Percentiles rank a stretch among this genome's conserved stretches.
Evolutionary conservation across 2,113 vertebrate genomes (phyloP).

Genomic region (Pipra filicauda): DNA sequence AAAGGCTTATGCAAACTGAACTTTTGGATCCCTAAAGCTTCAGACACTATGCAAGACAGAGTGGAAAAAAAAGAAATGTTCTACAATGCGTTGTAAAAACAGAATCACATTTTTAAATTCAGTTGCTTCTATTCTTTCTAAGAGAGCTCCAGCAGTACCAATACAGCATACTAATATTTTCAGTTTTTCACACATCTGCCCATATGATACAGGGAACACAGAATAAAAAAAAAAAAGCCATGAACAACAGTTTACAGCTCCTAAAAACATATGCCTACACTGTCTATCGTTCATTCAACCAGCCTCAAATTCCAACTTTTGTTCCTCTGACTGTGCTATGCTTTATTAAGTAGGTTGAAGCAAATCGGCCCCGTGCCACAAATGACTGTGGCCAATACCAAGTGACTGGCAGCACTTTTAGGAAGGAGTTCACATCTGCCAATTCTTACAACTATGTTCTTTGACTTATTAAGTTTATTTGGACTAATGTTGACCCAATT

Average conservation of each 20-base stretch:
- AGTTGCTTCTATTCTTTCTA: neutral
- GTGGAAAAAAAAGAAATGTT: neutral
- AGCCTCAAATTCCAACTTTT: neutral
- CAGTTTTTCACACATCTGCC: neutral
- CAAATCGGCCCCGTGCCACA: neutral
- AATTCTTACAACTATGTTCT: neutral
- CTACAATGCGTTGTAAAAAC: neutral
- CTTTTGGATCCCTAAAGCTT: neutral
- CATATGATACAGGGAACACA: rapidly evolving
- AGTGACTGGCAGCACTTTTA: neutral
- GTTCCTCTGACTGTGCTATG: neutral
- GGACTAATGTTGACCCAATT: neutral
- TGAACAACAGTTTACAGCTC: neutral
- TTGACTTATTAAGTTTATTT: neutral
- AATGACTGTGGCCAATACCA: neutral
- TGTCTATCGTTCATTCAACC: conserved; percentile 21
- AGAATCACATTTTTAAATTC: neutral
- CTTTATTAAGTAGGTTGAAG: conserved; percentile 41
- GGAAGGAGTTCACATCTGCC: neutral
- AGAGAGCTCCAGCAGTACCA: neutral
- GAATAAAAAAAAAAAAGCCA: neutral
- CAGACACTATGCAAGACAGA: neutral
- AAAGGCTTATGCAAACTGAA: neutral
- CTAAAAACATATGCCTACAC: neutral
- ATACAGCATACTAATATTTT: neutral